Evolutionary conservation across 2,888 invertebrate species (phyloP), one percentile per base, ranked within the genome.

Genomic region (Drosophila merina): DNA sequence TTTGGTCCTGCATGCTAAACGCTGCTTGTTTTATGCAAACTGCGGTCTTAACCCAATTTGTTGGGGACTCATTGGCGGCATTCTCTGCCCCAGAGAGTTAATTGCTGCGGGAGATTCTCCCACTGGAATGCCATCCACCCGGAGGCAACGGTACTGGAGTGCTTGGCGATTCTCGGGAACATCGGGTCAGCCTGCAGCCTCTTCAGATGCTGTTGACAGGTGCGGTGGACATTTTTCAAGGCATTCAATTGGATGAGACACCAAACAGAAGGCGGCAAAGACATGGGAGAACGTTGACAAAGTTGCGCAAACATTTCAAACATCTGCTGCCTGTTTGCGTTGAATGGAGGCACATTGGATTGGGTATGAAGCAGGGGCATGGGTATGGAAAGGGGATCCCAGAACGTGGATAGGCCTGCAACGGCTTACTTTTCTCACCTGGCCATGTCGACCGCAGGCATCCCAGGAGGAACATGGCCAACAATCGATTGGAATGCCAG

Each of bases 341-440:
- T 67, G 74, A 70, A 72, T 72, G 72, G 51, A 57, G 63, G 64
- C 69, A 36, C 36, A 36, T 36, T 36, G 36, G 36, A 33, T 33
- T 4, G 10, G n/a, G 54, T 57, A 38, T 47, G 50, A 20, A 20
- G 20, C 20, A 63, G 54, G 44, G 54, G 9, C 7, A 28, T 44
- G 40, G 36, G 36, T n/a, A 36, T n/a, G 36, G 12, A 33, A 14
- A 48, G 38, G 26, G 14, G 33, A 20, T 42, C 40, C 14, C 8
- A 42, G 6, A 59, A 33, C 26, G 31, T 6, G 36, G 14, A n/a
- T 12, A 48, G 52, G 45, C 64, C 47, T 49, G 38, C 64, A 74
- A 84, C 70, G 77, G 79, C 74, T 82, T 71, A 79, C 86, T 82
- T 82, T 85, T 85, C 79, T 82, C 83, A 79, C 86, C 69, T 71